Percentiles rank a stretch among this genome's conserved stretches.
These are phyloP conservation scores for Dendrocincla tyrannina DNA, from an alignment of 2,797 vertebrate species.

Conservation along the genomic window DNA sequence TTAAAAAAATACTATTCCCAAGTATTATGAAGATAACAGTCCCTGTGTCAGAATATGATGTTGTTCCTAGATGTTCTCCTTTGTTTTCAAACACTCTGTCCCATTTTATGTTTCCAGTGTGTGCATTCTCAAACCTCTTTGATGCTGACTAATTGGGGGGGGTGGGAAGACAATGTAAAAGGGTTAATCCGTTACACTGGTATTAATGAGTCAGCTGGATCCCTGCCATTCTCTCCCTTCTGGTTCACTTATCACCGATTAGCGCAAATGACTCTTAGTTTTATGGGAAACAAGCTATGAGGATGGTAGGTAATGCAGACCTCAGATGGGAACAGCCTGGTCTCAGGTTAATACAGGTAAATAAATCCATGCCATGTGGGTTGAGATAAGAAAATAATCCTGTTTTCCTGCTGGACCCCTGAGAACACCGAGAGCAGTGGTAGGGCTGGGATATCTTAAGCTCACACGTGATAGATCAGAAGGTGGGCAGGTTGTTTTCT, in stretches of 20 bases:
- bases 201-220: slow-evolving; percentile 65
- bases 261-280: slow-evolving; percentile 51
- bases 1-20: background rate
- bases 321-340: background rate
- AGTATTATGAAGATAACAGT: background rate
- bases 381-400: slow-evolving; percentile 14
- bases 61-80: slow-evolving; percentile 11
- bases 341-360: slow-evolving; percentile 31
- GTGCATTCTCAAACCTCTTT: slow-evolving; percentile 40
- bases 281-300: slow-evolving; percentile 8
- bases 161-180: slow-evolving; percentile 34
- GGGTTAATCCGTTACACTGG: slow-evolving; percentile 58
- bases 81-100: slow-evolving; percentile 59
- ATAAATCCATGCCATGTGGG: background rate
- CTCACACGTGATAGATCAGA: background rate
- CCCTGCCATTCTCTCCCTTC: slow-evolving; percentile 40
- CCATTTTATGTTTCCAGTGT: slow-evolving; percentile 27
- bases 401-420: slow-evolving; percentile 1
- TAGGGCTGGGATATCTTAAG: background rate
- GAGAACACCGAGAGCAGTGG: background rate
- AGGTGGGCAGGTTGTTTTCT: background rate
- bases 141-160: slow-evolving; percentile 62
- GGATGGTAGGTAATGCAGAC: background rate
- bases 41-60: background rate
- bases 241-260: slow-evolving; percentile 26